Percentiles rank a stretch among this genome's conserved stretches.
phyloP scores from a whole-genome alignment of 2,888 invertebrate genomes.

The Synanthedon myopaeformis region DNA sequence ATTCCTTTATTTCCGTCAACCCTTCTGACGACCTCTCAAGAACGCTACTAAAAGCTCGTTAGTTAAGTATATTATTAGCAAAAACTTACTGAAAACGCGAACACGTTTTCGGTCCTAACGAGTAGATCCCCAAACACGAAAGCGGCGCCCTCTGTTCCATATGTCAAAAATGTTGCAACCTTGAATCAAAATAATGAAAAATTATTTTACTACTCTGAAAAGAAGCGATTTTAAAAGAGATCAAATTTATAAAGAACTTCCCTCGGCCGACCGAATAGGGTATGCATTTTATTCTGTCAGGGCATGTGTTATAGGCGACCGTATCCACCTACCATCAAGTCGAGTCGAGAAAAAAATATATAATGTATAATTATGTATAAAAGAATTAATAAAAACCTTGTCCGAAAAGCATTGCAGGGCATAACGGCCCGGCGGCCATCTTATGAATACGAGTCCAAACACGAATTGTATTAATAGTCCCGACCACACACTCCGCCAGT shows the following conservation, averaged over 20 bases:
- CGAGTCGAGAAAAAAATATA: too few species aligned
- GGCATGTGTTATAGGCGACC: too few species aligned
- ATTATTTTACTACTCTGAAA: too few species aligned
- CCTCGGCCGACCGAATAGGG: too few species aligned
- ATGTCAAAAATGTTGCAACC: constrained; percentile 82
- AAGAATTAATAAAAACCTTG: constrained; percentile 50
- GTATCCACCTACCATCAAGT: too few species aligned
- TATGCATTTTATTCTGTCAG: too few species aligned
- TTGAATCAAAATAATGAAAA: constrained; percentile 8
- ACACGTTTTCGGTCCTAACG: constrained; percentile 71
- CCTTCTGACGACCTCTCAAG: not conserved
- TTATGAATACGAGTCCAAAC: constrained; percentile 86
- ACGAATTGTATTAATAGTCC: constrained; percentile 87
- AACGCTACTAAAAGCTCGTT: not conserved
- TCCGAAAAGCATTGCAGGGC: constrained; percentile 78
- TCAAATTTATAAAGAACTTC: too few species aligned
- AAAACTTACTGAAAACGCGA: constrained; percentile 85
- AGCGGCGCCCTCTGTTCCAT: constrained; percentile 81
- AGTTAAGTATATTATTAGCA: not conserved
- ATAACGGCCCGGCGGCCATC: constrained; percentile 82
- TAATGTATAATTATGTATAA: too few species aligned
- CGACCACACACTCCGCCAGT: constrained; percentile 84
- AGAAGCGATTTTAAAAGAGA: too few species aligned
- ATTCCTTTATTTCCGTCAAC: too few species aligned
- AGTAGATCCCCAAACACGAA: constrained; percentile 86